Evolutionary conservation across 2,888 invertebrate genomes (phyloP), one percentile per base, ranked within the genome.

Genomic region (Calameuta filiformis): DNA sequence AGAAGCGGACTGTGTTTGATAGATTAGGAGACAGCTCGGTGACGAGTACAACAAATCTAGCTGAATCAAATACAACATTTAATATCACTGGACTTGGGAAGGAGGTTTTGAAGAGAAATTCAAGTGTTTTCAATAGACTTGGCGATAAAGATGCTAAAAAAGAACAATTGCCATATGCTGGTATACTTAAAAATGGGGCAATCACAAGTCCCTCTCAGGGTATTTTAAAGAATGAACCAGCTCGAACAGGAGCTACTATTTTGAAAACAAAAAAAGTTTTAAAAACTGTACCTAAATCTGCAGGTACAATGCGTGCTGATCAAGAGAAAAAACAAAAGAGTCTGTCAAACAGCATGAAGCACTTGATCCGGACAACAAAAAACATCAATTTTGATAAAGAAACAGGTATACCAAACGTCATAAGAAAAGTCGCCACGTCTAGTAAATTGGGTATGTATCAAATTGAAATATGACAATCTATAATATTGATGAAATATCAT

Each of bases 11-110:
- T 23, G 93, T 93, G n/a, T 93, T 93, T 84, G 92, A 92, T 69
- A 91, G 93, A 80, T 87, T 93, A 69, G 93, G 93, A 15, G 92
- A 92, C 68, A 92, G 92, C 81, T 91, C 91, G 30, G 92, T 92
- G 1, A 91, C 92, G 2, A 92, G 92, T 79, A 92, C 92, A 2
- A 92, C 92, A 23, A 90, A 86, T 83, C 80, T 83, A 15, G 80
- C 82, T 12, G 90, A 90, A 69, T 83, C 87, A 0, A 40, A 81
- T 0, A 85, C 81, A 4, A 90, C 88, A 0, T 91, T 92, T 75
- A 92, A 89, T 75, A 85, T 92, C 11, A 92, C 91, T 56, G 92
- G 92, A 3, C 75, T 92, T 11, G 89, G 89, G 0, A 90, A 89
- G 73, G 87, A 90, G 12, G 82, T 88, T 31, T 82, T 89, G 30